Evolutionary conservation across 1,140 invertebrate genomes (phyloP).

Genomic region (Sitodiplosis mosellana): DNA sequence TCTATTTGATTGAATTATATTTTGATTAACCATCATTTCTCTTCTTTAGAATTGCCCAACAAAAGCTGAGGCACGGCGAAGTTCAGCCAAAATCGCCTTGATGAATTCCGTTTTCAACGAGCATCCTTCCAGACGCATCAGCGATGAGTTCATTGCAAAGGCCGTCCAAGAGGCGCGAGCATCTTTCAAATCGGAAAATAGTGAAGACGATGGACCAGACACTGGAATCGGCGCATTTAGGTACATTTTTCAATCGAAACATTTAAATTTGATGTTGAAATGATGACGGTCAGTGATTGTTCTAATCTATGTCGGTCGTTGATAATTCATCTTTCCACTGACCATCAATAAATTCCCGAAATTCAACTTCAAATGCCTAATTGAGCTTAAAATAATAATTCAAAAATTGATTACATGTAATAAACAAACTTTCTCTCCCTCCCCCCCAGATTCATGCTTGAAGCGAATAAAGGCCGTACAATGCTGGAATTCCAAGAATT

Average conservation of each 20-base stretch:
- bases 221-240: constrained; percentile 83
- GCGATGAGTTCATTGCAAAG: constrained; percentile 86
- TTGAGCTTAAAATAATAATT: no score
- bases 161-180: constrained; percentile 73
- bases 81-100: constrained; percentile 85
- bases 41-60: constrained; percentile 69
- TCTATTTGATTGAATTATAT: background rate
- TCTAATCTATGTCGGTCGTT: no score
- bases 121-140: constrained; percentile 80
- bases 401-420: no score
- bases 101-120: constrained; percentile 97
- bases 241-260: constrained; percentile 13
- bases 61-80: constrained; percentile 81
- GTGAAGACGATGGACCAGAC: constrained; percentile 58
- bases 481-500: constrained; percentile 94
- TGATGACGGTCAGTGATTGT: no score
- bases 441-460: constrained; percentile 60
- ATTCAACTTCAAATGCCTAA: no score
- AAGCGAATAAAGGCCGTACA: constrained; percentile 78
- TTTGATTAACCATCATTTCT: constrained; percentile 1
- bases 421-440: background rate
- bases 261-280: background rate
- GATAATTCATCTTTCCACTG: no score
- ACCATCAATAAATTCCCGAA: no score
- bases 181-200: constrained; percentile 37